Evolutionary conservation across 2,888 invertebrate genomes (phyloP).

Genomic region (Rhagophthalmus giganteus): DNA sequence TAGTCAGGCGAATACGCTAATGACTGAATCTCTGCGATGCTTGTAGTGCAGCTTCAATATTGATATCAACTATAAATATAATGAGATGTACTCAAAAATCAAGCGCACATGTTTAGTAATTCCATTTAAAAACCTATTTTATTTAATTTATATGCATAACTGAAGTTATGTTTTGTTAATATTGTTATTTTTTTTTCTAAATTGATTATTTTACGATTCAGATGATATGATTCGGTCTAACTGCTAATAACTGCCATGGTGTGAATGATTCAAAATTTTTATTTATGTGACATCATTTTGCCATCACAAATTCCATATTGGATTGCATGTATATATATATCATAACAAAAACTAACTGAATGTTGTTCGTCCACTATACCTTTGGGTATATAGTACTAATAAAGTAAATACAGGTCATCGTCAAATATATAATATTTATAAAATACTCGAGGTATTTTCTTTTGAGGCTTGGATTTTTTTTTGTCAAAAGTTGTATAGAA

Average conservation of each 20-base stretch:
- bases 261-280: constrained; percentile 41
- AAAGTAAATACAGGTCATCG: constrained; percentile 3
- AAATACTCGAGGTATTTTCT: background rate
- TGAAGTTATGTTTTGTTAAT: constrained; percentile 3
- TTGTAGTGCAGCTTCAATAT: constrained; percentile 51
- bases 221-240: constrained; percentile 47
- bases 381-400: constrained; percentile 51
- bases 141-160: constrained; percentile 28
- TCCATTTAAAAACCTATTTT: constrained; percentile 17
- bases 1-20: constrained; percentile 45
- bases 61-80: constrained; percentile 37
- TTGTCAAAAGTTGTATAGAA: too few species aligned
- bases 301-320: constrained; percentile 28
- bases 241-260: constrained; percentile 54
- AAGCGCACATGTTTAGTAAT: constrained; percentile 41
- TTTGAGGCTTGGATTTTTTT: constrained; percentile 3
- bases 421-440: constrained; percentile 1
- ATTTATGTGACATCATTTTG: constrained; percentile 17
- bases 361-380: constrained; percentile 54
- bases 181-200: constrained; percentile 5
- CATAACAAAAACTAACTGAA: constrained; percentile 47
- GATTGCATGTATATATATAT: constrained; percentile 41
- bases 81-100: constrained; percentile 39
- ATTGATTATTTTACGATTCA: constrained; percentile 22
- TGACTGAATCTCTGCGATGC: constrained; percentile 50